These are phyloP conservation scores for Strix uralensis DNA, from an alignment of 2,113 vertebrate species.

Conservation along the genomic window DNA sequence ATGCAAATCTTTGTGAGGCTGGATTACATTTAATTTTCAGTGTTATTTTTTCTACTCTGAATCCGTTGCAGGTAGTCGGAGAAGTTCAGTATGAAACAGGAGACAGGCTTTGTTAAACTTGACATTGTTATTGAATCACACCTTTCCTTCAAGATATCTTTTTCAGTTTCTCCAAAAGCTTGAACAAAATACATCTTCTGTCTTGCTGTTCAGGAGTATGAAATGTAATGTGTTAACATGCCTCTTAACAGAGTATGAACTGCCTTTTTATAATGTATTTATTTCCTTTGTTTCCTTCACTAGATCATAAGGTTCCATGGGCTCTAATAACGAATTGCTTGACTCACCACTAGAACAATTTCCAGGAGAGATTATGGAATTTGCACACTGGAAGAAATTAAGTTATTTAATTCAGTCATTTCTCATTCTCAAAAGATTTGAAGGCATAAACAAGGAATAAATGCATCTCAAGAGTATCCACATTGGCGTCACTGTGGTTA, in stretches of 20 bases:
- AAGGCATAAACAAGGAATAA: conserved; percentile 28
- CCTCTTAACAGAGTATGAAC: background rate
- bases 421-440: conserved; percentile 13
- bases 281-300: background rate
- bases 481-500: conserved; percentile 1
- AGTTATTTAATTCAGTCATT: conserved; percentile 49
- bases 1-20: background rate
- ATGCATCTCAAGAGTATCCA: background rate
- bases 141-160: background rate
- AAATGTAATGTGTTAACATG: background rate
- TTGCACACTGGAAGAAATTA: conserved; percentile 34
- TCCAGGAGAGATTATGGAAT: conserved; percentile 41
- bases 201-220: background rate
- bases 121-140: background rate
- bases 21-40: background rate
- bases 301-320: background rate
- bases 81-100: background rate
- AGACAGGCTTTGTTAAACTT: background rate
- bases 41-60: background rate
- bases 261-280: background rate
- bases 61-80: rapidly evolving
- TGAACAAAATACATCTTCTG: background rate
- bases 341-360: conserved; percentile 35
- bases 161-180: background rate
- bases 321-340: conserved; percentile 14